Evolutionary conservation across 2,888 invertebrate species (phyloP).

Genomic region (Endotricha flammealis): DNA sequence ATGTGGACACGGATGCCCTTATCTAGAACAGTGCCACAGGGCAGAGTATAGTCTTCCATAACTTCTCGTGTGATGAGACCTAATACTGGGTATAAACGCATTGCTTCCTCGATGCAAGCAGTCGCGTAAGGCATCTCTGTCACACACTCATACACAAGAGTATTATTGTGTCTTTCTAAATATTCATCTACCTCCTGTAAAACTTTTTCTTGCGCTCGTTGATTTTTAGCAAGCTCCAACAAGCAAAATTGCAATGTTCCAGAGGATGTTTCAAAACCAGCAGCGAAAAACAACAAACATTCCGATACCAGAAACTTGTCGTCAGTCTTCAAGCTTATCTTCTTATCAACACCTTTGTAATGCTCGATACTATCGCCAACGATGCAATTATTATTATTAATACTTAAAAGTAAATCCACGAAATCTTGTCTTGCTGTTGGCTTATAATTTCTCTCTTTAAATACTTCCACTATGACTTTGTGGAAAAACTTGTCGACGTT

Average conservation of each 20-base stretch:
- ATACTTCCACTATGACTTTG: conserved; percentile 31
- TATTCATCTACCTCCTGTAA: conserved; percentile 39
- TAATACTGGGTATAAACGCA: conserved; percentile 51
- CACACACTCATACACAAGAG: conserved; percentile 34
- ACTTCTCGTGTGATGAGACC: conserved; percentile 45
- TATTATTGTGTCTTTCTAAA: conserved; percentile 29
- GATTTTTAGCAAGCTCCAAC: conserved; percentile 43
- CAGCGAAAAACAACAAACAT: conserved; percentile 65
- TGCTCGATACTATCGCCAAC: conserved; percentile 40
- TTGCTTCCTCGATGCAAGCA: conserved; percentile 43
- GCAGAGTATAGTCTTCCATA: conserved; percentile 43
- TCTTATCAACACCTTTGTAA: conserved; percentile 29
- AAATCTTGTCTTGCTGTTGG: conserved; percentile 43
- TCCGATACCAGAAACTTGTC: conserved; percentile 70
- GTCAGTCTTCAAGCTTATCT: conserved; percentile 38
- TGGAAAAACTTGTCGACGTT: conserved; percentile 35
- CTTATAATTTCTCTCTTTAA: conserved; percentile 33
- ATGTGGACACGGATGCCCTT: conserved; percentile 49
- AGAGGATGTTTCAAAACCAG: conserved; percentile 50
- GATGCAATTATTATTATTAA: conserved; percentile 35
- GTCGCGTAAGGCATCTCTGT: conserved; percentile 37
- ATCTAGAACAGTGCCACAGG: conserved; percentile 40
- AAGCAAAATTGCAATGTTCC: conserved; percentile 33
- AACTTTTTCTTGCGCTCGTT: conserved; percentile 29
- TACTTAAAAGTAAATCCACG: conserved; percentile 41